These are phyloP conservation scores for Epiblema foenella DNA, from an alignment of 2,888 invertebrate species.

Conservation along the genomic window DNA sequence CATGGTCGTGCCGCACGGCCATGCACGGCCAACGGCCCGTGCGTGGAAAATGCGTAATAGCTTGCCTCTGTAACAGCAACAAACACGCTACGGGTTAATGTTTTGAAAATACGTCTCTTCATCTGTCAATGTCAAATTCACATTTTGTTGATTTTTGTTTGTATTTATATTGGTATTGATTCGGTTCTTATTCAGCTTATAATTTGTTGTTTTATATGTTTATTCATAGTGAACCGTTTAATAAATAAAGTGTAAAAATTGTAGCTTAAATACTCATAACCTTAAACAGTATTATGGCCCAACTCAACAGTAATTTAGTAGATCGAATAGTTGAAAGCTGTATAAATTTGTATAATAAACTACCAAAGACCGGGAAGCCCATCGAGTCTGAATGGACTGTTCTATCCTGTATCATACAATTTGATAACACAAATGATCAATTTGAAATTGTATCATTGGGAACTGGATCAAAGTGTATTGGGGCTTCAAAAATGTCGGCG, in stretches of 20 bases:
- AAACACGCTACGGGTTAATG: background rate
- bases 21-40: no score
- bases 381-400: constrained; percentile 92
- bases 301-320: constrained; percentile 58
- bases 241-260: background rate
- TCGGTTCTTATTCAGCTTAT: background rate
- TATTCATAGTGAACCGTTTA: background rate
- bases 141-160: background rate
- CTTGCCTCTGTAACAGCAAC: background rate
- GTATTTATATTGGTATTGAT: background rate
- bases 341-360: constrained; percentile 83
- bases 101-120: constrained; percentile 14
- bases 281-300: constrained; percentile 51
- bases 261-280: constrained; percentile 16
- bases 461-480: constrained; percentile 96
- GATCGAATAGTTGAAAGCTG: constrained; percentile 85
- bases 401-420: constrained; percentile 88
- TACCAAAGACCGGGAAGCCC: constrained; percentile 94
- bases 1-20: no score
- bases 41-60: no score
- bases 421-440: constrained; percentile 63
- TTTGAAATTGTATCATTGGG: constrained; percentile 91
- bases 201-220: background rate
- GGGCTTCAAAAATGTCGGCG: constrained; percentile 86
- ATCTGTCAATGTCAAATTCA: constrained; percentile 25